Conservation (phyloP, 64 coral and sea anemone species). For the Stichodactyla mertensii region DNA sequence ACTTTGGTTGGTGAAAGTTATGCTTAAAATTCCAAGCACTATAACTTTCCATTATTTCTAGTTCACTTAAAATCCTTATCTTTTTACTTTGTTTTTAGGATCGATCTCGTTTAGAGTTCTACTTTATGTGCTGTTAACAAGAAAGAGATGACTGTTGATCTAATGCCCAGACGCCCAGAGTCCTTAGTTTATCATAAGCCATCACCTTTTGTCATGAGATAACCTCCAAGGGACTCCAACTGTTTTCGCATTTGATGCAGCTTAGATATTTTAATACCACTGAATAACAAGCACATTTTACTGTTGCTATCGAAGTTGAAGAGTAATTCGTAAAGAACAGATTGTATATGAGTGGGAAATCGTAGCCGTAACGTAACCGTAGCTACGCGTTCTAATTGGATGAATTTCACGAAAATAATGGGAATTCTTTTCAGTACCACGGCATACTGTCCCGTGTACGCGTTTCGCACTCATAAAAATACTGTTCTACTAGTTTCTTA, state of each 20-base stretch:
- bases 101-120: not conserved
- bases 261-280: slow-evolving; percentile 1
- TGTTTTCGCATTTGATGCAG: not conserved
- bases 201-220: not conserved
- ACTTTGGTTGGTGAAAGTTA: no score
- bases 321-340: not conserved
- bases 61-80: no score
- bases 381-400: no score
- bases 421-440: no score
- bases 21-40: no score
- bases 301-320: not conserved
- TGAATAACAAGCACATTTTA: not conserved
- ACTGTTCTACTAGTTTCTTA: not conserved
- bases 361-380: no score
- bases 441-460: no score
- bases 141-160: not conserved
- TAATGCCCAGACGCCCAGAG: not conserved
- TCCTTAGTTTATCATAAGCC: not conserved
- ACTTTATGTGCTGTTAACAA: not conserved
- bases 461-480: no score
- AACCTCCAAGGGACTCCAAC: not conserved
- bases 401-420: no score
- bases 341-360: no score
- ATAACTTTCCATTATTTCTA: no score
- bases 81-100: not conserved